phyloP scores from a whole-genome alignment of 2,888 invertebrate genomes.

The Himalopsyche tibetana region DNA sequence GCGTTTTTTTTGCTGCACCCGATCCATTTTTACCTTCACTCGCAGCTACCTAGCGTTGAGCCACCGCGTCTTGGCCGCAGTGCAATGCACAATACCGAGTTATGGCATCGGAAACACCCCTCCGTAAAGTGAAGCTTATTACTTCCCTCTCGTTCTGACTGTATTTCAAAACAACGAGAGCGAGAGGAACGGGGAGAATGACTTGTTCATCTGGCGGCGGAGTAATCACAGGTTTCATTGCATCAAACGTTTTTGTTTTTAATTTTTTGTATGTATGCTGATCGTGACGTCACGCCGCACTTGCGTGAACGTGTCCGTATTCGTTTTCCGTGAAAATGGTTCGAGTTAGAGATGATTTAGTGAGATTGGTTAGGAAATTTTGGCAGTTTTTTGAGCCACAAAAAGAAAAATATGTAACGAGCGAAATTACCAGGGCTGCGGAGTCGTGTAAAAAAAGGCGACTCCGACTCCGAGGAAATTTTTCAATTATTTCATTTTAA shows the following conservation, averaged over 20 bases:
- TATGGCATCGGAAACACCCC: conserved; percentile 59
- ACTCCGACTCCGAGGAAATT: too few species aligned
- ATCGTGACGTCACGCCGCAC: conserved; percentile 19
- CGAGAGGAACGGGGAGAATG: background rate
- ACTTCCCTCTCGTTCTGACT: background rate
- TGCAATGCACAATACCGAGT: conserved; percentile 52
- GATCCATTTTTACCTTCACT: conserved; percentile 35
- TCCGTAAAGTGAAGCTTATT: background rate
- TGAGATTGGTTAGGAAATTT: too few species aligned
- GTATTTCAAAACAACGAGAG: background rate
- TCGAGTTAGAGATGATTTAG: background rate
- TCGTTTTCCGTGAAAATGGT: background rate
- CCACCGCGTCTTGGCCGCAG: conserved; percentile 42
- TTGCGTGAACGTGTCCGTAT: background rate
- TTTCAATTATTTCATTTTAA: too few species aligned
- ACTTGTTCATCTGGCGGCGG: background rate
- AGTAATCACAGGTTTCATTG: conserved; percentile 59
- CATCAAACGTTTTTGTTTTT: conserved; percentile 46
- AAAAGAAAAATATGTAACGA: too few species aligned
- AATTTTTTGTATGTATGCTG: conserved; percentile 31
- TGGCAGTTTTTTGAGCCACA: too few species aligned
- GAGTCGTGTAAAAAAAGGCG: too few species aligned
- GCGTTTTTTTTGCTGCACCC: conserved; percentile 4
- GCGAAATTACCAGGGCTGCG: too few species aligned
- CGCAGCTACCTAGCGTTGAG: conserved; percentile 31